phyloP scores from a whole-genome alignment of 2,113 vertebrate genomes.

The Seriola rivoliana region DNA sequence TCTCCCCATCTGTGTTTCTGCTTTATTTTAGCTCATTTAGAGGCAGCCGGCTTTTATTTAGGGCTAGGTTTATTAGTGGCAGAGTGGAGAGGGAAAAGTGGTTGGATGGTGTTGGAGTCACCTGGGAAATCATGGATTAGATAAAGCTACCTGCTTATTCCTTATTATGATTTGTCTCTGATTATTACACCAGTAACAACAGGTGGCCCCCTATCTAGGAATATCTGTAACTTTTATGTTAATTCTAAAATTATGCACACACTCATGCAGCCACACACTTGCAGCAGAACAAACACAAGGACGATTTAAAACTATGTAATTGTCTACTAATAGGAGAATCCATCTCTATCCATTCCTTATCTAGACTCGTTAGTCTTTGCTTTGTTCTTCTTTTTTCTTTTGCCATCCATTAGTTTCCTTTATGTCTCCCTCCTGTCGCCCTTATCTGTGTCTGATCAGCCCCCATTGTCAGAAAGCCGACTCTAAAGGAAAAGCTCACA shows the following conservation, averaged over 20 bases:
- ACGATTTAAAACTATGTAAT: slow-evolving; percentile 45
- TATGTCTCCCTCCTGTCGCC: slow-evolving; percentile 36
- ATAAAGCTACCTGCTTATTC: slow-evolving; percentile 43
- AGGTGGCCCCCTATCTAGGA: neutral
- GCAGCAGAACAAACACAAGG: slow-evolving; percentile 28
- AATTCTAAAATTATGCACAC: neutral
- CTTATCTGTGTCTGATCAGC: slow-evolving; percentile 51
- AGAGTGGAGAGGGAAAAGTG: slow-evolving; percentile 15
- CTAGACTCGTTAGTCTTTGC: slow-evolving; percentile 32
- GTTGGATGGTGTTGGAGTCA: slow-evolving; percentile 41
- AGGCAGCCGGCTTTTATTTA: slow-evolving; percentile 41
- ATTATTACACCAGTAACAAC: neutral
- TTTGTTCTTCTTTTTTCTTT: slow-evolving; percentile 31
- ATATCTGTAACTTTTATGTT: slow-evolving; percentile 10
- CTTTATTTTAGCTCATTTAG: slow-evolving; percentile 45
- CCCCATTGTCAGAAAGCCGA: slow-evolving; percentile 31
- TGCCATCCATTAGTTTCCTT: slow-evolving; percentile 51
- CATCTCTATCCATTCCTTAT: slow-evolving; percentile 52
- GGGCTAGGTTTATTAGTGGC: slow-evolving; percentile 43
- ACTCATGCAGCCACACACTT: neutral
- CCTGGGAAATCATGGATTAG: slow-evolving; percentile 60
- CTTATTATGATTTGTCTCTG: neutral
- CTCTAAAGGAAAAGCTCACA: slow-evolving; percentile 31
- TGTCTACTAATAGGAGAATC: slow-evolving; percentile 53
- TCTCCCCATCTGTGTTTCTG: slow-evolving; percentile 55